Percentiles rank a stretch among this genome's conserved stretches.
phyloP scores from a whole-genome alignment of 2,113 vertebrate genomes.

The Etheostoma spectabile region DNA sequence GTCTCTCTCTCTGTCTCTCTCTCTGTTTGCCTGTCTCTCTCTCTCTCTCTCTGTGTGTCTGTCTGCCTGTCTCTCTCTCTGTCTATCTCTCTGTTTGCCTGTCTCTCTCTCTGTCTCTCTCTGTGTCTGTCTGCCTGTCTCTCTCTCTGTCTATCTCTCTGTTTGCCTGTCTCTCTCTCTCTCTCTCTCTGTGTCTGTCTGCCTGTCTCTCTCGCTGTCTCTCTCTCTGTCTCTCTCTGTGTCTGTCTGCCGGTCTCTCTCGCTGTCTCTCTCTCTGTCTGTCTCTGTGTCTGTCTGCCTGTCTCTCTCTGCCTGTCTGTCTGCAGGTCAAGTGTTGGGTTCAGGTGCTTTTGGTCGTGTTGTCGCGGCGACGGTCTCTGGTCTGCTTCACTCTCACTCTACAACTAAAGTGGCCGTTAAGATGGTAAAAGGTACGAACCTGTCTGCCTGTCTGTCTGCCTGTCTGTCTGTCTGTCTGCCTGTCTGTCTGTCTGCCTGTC shows the following conservation, averaged over 20 bases:
- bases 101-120: no score
- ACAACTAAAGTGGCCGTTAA: slow-evolving; percentile 76
- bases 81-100: no score
- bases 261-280: not conserved
- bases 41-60: no score
- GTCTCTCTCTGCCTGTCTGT: not conserved
- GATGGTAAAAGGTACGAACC: slow-evolving; percentile 77
- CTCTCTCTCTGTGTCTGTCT: not conserved
- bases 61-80: rapidly evolving
- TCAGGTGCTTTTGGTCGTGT: slow-evolving; percentile 81
- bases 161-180: not conserved
- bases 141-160: not conserved
- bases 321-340: slow-evolving; percentile 76
- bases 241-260: not conserved
- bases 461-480: not conserved
- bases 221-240: not conserved
- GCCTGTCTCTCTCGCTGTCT: not conserved
- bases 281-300: not conserved
- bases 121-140: not conserved
- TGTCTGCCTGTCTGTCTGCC: not conserved
- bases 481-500: not conserved
- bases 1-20: no score
- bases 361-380: slow-evolving; percentile 72
- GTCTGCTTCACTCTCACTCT: slow-evolving; percentile 57
- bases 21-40: no score